Percentiles rank a stretch among this genome's conserved stretches.
Evolutionary conservation across 2,888 invertebrate species (phyloP).

Genomic region (Eupithecia insigniata): DNA sequence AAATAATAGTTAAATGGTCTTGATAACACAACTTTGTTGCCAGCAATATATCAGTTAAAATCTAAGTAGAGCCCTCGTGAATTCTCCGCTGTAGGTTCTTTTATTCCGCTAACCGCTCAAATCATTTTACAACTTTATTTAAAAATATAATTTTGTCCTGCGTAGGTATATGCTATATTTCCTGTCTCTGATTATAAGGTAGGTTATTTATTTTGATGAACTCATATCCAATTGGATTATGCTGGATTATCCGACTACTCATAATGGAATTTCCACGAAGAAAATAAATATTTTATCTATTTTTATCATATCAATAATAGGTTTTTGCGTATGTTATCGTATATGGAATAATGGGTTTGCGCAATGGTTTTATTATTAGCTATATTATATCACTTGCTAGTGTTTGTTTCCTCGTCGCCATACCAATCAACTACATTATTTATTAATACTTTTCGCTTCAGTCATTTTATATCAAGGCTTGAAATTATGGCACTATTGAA

Average conservation of each 20-base stretch:
- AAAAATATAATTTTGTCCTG: neutral
- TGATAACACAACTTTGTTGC: neutral
- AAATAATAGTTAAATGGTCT: neutral
- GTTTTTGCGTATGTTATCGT: conserved; percentile 22
- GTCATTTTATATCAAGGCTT: neutral
- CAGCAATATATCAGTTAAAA: neutral
- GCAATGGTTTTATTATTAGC: conserved; percentile 25
- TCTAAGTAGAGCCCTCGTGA: neutral
- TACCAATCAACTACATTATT: conserved; percentile 6
- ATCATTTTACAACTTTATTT: neutral
- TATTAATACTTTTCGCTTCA: neutral
- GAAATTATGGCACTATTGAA: neutral
- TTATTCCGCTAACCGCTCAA: neutral
- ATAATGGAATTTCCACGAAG: neutral
- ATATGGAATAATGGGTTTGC: conserved; percentile 31
- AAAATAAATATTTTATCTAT: neutral
- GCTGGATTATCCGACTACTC: neutral
- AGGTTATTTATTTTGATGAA: too few species aligned
- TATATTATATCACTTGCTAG: neutral
- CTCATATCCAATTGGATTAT: neutral
- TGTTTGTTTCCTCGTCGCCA: conserved; percentile 9
- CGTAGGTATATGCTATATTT: neutral
- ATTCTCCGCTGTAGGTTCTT: neutral
- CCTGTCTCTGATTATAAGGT: neutral
- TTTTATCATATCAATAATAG: neutral